Conservation (phyloP, 2,797 vertebrate genomes). For the Fistularia tabacaria region DNA sequence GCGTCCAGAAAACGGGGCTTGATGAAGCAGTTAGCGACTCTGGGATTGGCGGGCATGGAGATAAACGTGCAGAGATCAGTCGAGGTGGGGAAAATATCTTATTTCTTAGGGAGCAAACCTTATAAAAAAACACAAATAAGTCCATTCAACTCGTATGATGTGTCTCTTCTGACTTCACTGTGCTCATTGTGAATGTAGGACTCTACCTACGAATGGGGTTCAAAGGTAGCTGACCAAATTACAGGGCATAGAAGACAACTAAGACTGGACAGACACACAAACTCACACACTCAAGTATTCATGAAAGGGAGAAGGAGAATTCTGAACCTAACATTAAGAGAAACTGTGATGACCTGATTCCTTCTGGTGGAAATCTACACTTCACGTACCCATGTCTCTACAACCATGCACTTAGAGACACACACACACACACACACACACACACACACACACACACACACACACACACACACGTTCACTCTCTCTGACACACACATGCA, state of each 20-base stretch:
- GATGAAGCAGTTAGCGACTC: slow-evolving; percentile 47
- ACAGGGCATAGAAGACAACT: no score
- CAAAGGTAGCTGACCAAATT: no score
- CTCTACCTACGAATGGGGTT: slow-evolving; percentile 28
- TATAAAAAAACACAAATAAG: slow-evolving; percentile 22
- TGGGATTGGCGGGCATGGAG: slow-evolving; percentile 43
- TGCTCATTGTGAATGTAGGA: slow-evolving; percentile 12
- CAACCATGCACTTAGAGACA: slow-evolving; percentile 17
- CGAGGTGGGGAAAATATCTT: slow-evolving; percentile 32
- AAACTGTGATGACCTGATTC: slow-evolving; percentile 35
- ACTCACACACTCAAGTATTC: neutral
- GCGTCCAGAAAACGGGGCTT: slow-evolving; percentile 55
- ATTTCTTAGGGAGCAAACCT: slow-evolving; percentile 34
- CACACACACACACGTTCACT: neutral
- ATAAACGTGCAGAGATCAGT: slow-evolving; percentile 23
- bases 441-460: slow-evolving; percentile 9
- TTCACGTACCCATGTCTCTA: slow-evolving; percentile 19
- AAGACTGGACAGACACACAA: slow-evolving; percentile 8
- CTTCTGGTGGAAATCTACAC: slow-evolving; percentile 1
- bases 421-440: slow-evolving; percentile 10
- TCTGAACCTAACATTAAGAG: slow-evolving; percentile 6
- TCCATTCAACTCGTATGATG: no score
- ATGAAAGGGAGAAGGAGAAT: neutral
- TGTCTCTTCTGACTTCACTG: slow-evolving; percentile 27
- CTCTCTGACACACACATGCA: slow-evolving; percentile 6